Evolutionary conservation across 2,797 vertebrate species (phyloP).

Genomic region (Enteromius thamalakanensis): DNA sequence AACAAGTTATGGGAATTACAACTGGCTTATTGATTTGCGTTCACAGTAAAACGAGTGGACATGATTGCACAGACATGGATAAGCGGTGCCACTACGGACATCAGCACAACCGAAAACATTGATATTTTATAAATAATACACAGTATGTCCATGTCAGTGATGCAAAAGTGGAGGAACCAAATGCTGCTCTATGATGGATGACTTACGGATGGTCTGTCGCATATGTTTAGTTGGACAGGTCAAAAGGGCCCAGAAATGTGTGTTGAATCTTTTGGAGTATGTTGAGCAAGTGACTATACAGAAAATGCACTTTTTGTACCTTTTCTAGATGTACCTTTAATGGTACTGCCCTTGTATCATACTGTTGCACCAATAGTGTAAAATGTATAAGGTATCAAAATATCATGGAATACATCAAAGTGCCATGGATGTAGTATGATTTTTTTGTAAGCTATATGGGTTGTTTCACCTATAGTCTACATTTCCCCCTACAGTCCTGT

Average conservation of each 20-base stretch:
- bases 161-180: neutral
- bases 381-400: neutral
- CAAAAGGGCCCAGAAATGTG: neutral
- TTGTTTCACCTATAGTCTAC: constrained; percentile 19
- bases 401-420: neutral
- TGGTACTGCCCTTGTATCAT: neutral
- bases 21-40: constrained; percentile 68
- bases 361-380: neutral
- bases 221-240: neutral
- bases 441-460: neutral
- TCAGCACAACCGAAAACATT: neutral
- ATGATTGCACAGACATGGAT: neutral
- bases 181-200: neutral
- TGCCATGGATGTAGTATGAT: neutral
- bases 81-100: neutral
- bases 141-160: neutral
- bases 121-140: neutral
- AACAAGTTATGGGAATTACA: constrained; percentile 65
- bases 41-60: constrained; percentile 41
- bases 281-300: neutral
- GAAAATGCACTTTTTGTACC: neutral
- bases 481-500: constrained; percentile 60
- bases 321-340: neutral
- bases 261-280: neutral
- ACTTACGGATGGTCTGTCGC: neutral